A percentile compares a stretch with the other conserved stretches of the same genome.
Conservation (phyloP, 2,113 vertebrate genomes). For the Catharus bicknelli region DNA sequence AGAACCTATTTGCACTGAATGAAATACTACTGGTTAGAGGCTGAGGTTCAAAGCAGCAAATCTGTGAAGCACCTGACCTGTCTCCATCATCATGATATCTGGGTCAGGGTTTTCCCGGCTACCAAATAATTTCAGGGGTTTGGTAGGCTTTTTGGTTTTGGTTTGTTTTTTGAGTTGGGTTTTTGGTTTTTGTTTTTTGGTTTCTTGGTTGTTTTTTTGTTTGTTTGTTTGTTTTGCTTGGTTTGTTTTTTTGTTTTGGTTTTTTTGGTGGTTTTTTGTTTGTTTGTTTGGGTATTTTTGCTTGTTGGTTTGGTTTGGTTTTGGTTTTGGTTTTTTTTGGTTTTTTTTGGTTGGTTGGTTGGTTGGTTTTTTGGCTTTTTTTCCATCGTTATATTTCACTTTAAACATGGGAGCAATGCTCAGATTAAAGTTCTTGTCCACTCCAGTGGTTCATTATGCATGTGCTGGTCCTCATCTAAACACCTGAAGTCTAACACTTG, state of each 20-base stretch:
- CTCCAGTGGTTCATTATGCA: neutral
- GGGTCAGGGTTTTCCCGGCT: neutral
- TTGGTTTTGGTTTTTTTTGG: neutral
- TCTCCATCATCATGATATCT: rapidly evolving
- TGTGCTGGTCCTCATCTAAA: neutral
- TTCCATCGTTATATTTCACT: neutral
- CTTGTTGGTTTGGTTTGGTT: neutral
- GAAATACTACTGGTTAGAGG: neutral
- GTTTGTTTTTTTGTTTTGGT: too few species aligned
- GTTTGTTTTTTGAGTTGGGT: neutral
- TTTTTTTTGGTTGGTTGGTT: neutral
- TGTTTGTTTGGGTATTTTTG: too few species aligned
- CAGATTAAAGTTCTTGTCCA: neutral
- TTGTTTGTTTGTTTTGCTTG: neutral
- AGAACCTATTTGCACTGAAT: neutral
- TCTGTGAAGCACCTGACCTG: neutral
- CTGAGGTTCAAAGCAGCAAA: neutral
- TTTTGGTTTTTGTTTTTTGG: neutral
- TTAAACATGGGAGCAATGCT: neutral
- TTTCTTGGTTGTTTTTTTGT: neutral
- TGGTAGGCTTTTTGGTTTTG: neutral
- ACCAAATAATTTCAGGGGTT: neutral
- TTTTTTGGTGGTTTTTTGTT: too few species aligned
- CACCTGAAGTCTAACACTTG: neutral
- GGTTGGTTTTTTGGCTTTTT: neutral